These are phyloP conservation scores for Ypsolopha scabrella DNA, from an alignment of 2,888 invertebrate genomes.

Conservation along the genomic window DNA sequence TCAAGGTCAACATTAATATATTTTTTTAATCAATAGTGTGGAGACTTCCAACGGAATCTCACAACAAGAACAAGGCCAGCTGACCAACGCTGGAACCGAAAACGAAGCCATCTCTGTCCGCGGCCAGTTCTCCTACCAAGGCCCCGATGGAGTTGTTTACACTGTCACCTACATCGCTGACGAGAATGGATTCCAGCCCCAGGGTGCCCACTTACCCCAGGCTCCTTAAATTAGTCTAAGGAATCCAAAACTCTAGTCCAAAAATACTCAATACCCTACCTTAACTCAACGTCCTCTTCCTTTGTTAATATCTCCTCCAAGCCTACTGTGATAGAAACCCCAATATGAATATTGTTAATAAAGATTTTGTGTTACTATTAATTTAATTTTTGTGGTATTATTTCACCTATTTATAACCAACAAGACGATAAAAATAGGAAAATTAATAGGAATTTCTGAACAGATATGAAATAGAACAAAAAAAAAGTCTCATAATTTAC, in stretches of 20 bases:
- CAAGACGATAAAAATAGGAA: too few species aligned
- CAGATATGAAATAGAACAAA: too few species aligned
- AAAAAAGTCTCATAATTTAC: too few species aligned
- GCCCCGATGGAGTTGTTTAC: conserved; percentile 56
- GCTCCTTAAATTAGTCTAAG: conserved; percentile 16
- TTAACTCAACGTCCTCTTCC: neutral
- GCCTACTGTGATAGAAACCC: conserved; percentile 57
- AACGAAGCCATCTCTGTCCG: conserved; percentile 32
- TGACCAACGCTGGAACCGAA: conserved; percentile 35
- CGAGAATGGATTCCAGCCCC: conserved; percentile 66
- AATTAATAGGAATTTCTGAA: too few species aligned
- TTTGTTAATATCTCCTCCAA: conserved; percentile 20
- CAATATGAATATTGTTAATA: conserved; percentile 37
- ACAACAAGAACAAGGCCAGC: conserved; percentile 18
- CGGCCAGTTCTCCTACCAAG: conserved; percentile 43
- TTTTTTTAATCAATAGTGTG: conserved; percentile 18
- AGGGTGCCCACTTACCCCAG: conserved; percentile 38
- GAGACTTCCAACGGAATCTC: conserved; percentile 43
- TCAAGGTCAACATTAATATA: neutral
- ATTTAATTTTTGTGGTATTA: conserved; percentile 10
- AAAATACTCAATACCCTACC: conserved; percentile 35
- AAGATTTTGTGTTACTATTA: conserved; percentile 33
- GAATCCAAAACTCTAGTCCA: conserved; percentile 34
- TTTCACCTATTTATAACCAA: too few species aligned
- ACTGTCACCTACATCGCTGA: conserved; percentile 59